Percentiles rank a stretch among this genome's conserved stretches.
phyloP scores from a whole-genome alignment of 1,140 invertebrate species.

The Chironomus striatipennis region DNA sequence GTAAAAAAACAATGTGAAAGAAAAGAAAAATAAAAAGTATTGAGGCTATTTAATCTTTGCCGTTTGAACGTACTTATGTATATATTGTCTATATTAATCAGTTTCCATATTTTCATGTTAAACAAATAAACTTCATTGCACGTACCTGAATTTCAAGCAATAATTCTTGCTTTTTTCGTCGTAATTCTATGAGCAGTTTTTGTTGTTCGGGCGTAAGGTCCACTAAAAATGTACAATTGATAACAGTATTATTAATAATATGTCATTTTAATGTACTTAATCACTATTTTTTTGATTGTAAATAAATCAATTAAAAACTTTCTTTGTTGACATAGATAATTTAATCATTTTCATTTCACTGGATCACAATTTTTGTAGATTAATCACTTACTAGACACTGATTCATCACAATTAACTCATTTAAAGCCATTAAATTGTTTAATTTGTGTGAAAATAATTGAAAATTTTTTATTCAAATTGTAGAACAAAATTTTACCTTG shows the following conservation, averaged over 20 bases:
- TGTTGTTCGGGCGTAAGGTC: slow-evolving; percentile 87
- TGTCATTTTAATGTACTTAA: background rate
- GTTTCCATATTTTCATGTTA: too few relatives aligned
- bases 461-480: background rate
- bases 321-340: background rate
- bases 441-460: background rate
- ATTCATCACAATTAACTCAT: background rate
- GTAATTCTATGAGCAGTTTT: slow-evolving; percentile 79
- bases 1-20: too few relatives aligned
- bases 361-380: background rate
- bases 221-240: slow-evolving; percentile 54
- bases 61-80: too few relatives aligned
- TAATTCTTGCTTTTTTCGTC: slow-evolving; percentile 80
- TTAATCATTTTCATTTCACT: background rate
- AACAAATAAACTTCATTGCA: slow-evolving; percentile 26
- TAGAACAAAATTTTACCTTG: background rate
- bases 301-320: background rate
- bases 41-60: too few relatives aligned
- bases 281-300: background rate
- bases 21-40: too few relatives aligned
- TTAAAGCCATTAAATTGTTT: background rate
- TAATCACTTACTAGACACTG: too few relatives aligned
- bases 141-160: slow-evolving; percentile 87
- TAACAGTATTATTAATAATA: background rate
- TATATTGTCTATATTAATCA: too few relatives aligned